phyloP scores from a whole-genome alignment of 2,113 vertebrate genomes.

The Sclerurus mexicanus region DNA sequence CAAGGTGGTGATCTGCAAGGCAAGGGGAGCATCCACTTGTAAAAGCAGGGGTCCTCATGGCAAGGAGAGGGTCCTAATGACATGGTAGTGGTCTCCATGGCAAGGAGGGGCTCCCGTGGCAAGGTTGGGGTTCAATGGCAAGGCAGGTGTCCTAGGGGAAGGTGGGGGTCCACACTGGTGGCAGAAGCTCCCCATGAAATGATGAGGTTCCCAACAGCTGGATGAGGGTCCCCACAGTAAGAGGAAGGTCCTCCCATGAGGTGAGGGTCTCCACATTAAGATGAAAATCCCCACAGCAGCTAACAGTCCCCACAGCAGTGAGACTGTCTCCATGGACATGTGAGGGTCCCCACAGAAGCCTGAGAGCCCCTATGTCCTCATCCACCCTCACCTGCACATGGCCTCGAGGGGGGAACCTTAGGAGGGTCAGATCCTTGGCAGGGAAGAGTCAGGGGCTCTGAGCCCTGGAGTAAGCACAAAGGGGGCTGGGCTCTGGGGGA shows the following conservation, averaged over 20 bases:
- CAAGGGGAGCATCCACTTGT: no score
- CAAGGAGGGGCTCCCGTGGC: no score
- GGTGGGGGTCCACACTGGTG: accelerated
- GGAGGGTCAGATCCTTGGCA: accelerated
- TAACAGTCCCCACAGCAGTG: neutral
- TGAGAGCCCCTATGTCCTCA: neutral
- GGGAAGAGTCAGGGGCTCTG: no score
- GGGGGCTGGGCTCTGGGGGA: no score
- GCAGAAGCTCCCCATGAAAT: neutral
- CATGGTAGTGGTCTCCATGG: neutral
- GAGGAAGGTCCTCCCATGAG: neutral
- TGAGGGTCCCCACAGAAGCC: neutral
- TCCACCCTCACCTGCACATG: neutral
- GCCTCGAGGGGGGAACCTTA: neutral
- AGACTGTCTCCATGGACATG: neutral
- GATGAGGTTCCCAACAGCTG: neutral
- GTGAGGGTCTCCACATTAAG: neutral
- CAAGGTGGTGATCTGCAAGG: neutral
- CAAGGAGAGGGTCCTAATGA: accelerated
- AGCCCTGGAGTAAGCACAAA: neutral
- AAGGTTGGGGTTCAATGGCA: accelerated
- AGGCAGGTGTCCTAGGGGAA: neutral
- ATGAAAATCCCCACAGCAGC: no score
- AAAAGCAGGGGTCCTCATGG: no score
- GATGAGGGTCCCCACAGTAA: neutral